Evolutionary conservation across 2,888 invertebrate genomes (phyloP).

Genomic region (Xanthostigma xanthostigma): DNA sequence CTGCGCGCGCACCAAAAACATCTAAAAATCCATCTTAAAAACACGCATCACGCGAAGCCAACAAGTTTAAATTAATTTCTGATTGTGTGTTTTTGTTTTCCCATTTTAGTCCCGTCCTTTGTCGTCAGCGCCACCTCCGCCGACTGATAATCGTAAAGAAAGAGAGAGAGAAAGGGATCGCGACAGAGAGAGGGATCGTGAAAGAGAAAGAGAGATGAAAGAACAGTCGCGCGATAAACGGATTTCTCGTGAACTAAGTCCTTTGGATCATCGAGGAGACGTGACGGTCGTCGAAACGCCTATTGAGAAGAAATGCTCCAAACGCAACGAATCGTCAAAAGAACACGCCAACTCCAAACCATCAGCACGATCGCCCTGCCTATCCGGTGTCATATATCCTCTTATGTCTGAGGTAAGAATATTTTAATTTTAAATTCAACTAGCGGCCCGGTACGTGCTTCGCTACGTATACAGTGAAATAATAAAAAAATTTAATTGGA

Average conservation of each 20-base stretch:
- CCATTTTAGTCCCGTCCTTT: constrained; percentile 20
- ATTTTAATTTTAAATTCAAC: constrained; percentile 16
- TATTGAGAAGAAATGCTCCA: constrained; percentile 22
- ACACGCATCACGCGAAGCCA: no score
- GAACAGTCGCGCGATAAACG: constrained; percentile 25
- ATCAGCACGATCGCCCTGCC: constrained; percentile 25
- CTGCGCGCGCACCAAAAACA: no score
- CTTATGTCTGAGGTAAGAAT: constrained; percentile 34
- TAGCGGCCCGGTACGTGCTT: not conserved
- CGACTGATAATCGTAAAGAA: constrained; percentile 26
- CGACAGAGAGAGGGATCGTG: constrained; percentile 18
- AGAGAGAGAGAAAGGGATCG: constrained; percentile 26
- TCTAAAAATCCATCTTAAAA: no score
- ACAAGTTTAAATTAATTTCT: not conserved
- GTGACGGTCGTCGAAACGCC: constrained; percentile 11
- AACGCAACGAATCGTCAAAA: constrained; percentile 23
- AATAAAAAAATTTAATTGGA: no score
- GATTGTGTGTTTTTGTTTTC: not conserved
- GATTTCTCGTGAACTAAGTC: constrained; percentile 29
- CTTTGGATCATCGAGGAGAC: constrained; percentile 34
- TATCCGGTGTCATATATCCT: constrained; percentile 38
- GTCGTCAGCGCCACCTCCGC: constrained; percentile 22
- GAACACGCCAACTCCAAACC: constrained; percentile 16
- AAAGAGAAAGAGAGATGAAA: constrained; percentile 22
- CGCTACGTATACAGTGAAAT: no score